Evolutionary conservation across 2,888 invertebrate species (phyloP).

Genomic region (Drosophila kanekoi): DNA sequence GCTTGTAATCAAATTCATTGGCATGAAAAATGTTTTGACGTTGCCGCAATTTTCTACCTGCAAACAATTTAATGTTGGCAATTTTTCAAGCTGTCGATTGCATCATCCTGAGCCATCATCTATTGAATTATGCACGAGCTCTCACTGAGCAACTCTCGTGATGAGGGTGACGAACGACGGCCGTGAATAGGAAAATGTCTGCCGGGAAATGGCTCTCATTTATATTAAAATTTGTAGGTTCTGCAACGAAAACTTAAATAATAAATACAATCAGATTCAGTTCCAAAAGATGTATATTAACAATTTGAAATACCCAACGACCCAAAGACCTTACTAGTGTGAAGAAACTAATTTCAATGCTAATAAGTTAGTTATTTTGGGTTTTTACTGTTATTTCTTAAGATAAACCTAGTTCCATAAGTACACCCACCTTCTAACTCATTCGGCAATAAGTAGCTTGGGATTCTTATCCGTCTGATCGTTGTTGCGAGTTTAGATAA

Average conservation of each 20-base stretch:
- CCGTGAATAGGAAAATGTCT: constrained; percentile 2
- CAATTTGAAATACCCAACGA: too few relatives aligned
- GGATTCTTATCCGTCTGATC: too few relatives aligned
- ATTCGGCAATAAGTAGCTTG: too few relatives aligned
- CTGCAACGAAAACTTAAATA: not conserved
- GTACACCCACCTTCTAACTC: too few relatives aligned
- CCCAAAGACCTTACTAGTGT: too few relatives aligned
- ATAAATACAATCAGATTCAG: not conserved
- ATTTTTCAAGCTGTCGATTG: constrained; percentile 75
- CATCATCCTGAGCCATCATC: constrained; percentile 48
- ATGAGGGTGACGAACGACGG: constrained; percentile 19
- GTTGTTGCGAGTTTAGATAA: too few relatives aligned
- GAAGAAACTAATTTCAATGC: too few relatives aligned
- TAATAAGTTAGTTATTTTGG: too few relatives aligned
- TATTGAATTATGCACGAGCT: constrained; percentile 69
- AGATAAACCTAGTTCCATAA: too few relatives aligned
- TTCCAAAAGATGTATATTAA: not conserved
- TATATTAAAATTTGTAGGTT: constrained; percentile 26
- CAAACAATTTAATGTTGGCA: constrained; percentile 56
- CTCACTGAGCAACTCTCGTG: constrained; percentile 17
- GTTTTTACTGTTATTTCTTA: too few relatives aligned
- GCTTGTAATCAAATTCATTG: constrained; percentile 70
- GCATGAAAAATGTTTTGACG: constrained; percentile 60
- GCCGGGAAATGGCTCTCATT: constrained; percentile 11
- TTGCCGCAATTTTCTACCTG: constrained; percentile 51